phyloP scores from a whole-genome alignment of 2,113 vertebrate genomes.

The Vanacampus margaritifer region DNA sequence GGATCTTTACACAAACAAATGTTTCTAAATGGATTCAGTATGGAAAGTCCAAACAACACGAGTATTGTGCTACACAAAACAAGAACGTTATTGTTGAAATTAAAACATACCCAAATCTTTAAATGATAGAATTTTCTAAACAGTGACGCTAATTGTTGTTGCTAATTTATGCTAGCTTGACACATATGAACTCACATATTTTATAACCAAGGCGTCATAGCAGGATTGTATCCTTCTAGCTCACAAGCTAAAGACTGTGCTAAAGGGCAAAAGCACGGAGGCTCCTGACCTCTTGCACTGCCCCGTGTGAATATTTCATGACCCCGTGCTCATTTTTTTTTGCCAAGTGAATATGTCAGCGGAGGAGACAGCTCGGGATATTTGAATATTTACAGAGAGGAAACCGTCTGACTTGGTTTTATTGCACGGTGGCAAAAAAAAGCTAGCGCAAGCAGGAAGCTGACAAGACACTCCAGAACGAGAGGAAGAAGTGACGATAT shows the following conservation, averaged over 20 bases:
- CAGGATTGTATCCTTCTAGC: not conserved
- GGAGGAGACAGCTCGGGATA: constrained; percentile 50
- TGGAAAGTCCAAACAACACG: no score
- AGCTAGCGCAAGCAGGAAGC: constrained; percentile 30
- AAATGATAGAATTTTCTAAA: constrained; percentile 1
- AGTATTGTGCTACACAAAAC: constrained; percentile 9
- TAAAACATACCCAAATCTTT: not conserved
- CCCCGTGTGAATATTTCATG: constrained; percentile 60
- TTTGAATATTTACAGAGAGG: constrained; percentile 64
- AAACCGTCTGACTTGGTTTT: constrained; percentile 54
- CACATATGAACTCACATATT: not conserved
- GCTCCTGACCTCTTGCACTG: constrained; percentile 48
- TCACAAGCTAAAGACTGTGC: not conserved
- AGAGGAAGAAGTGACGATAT: constrained; percentile 20
- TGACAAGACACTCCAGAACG: constrained; percentile 34
- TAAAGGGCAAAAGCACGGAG: constrained; percentile 2
- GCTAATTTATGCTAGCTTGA: constrained; percentile 5
- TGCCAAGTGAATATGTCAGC: constrained; percentile 54
- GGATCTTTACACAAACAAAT: no score
- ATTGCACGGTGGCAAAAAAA: constrained; percentile 26
- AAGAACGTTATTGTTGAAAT: constrained; percentile 28
- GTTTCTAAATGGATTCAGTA: no score
- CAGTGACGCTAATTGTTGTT: not conserved
- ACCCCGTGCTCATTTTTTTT: constrained; percentile 52
- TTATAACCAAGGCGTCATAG: constrained; percentile 2